Conservation (phyloP, 1,140 invertebrate species). For the Tetragnatha versicolor region DNA sequence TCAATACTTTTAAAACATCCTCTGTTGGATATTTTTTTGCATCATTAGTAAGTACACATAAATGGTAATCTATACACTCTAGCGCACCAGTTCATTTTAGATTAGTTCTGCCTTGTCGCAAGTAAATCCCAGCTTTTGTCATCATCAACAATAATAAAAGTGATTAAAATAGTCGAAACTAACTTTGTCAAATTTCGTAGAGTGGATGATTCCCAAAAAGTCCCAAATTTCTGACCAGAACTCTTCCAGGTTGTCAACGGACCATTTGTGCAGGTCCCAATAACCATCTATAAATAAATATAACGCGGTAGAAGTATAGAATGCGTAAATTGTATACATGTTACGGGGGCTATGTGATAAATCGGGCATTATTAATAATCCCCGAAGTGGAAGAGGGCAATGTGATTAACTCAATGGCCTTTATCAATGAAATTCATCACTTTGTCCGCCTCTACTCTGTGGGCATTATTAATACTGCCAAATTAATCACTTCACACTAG, state of each 20-base stretch:
- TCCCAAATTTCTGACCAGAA: conserved; percentile 67
- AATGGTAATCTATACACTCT: neutral
- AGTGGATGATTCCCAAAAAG: conserved; percentile 61
- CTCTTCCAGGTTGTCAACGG: conserved; percentile 64
- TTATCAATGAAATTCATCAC: too few relatives aligned
- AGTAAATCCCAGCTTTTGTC: neutral
- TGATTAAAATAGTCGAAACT: neutral
- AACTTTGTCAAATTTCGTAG: conserved; percentile 51
- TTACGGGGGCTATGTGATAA: too few relatives aligned
- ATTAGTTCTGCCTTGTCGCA: neutral
- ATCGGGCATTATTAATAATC: too few relatives aligned
- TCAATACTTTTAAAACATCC: too few relatives aligned
- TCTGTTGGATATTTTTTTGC: too few relatives aligned
- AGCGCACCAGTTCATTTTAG: neutral
- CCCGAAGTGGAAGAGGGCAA: too few relatives aligned
- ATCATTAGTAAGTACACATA: neutral
- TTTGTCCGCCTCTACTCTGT: too few relatives aligned
- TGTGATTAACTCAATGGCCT: too few relatives aligned
- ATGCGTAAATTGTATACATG: too few relatives aligned
- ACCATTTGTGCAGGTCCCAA: conserved; percentile 66
- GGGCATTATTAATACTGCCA: too few relatives aligned
- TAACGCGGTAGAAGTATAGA: too few relatives aligned
- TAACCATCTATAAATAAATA: conserved; percentile 63
- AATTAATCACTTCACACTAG: too few relatives aligned
- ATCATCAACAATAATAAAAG: neutral